Percentiles rank a stretch among this genome's conserved stretches.
Conservation (phyloP, 2,888 invertebrate genomes). For the Prosopocoilus inquinatus region DNA sequence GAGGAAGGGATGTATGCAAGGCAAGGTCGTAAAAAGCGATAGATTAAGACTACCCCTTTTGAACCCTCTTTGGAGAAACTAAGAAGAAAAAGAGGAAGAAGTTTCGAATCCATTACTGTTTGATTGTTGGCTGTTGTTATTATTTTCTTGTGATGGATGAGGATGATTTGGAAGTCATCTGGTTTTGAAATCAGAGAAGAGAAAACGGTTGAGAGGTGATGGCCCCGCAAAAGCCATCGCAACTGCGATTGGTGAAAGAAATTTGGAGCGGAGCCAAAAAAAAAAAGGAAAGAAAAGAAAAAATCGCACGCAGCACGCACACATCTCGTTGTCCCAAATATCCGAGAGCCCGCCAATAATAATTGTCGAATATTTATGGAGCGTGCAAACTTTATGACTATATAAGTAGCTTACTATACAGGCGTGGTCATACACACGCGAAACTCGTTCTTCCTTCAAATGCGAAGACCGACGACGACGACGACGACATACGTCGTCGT, state of each 20-base stretch:
- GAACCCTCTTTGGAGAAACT: too few relatives aligned
- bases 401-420: conserved; percentile 20
- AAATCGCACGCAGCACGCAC: too few relatives aligned
- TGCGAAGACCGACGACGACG: too few relatives aligned
- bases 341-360: conserved; percentile 6
- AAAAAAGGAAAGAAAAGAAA: background rate
- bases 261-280: background rate
- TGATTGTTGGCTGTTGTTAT: too few relatives aligned
- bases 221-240: background rate
- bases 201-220: background rate
- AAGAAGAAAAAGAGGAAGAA: too few relatives aligned
- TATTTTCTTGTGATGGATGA: too few relatives aligned
- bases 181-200: background rate
- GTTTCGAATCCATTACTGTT: too few relatives aligned
- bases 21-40: too few relatives aligned
- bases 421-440: conserved; percentile 22
- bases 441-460: conserved; percentile 40
- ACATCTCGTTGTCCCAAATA: conserved; percentile 13
- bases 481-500: conserved; percentile 30
- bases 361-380: conserved; percentile 14
- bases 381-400: conserved; percentile 19
- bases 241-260: background rate
- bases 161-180: conserved; percentile 1
- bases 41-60: too few relatives aligned
- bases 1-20: too few relatives aligned